Base-by-base conservation (phyloP, 1,140 invertebrate genomes). In the Anadara kagoshimensis region DNA sequence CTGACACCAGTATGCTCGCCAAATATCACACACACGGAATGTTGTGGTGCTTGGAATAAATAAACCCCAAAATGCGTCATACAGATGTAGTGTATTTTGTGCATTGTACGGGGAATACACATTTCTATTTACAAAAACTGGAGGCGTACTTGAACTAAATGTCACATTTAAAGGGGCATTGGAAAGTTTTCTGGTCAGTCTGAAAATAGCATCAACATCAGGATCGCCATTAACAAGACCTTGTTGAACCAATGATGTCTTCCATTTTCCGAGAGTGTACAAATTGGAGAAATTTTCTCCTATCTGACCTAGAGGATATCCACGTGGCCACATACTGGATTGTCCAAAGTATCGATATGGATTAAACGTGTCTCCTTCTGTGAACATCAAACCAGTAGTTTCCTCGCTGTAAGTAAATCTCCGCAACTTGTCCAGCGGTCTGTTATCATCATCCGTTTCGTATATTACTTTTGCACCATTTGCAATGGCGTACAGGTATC, bases 151-250 rank as follows among this genome's bases (percentile, higher is more conserved):
- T 45, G n/a, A 56, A 26, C 16, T 26, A 18, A 51, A 26, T 44
- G 47, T 47, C 18, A 72, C 64, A 36, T 26, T 45, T 29, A 65
- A 72, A 10, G 69, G 69, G 5, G 36, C 56, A 3, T 36, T 36
- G 29, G 29, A 3, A 36, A 36, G 2, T 2, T 54, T 44, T 18
- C 53, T 47, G 29, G 61, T 72, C 10, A 72, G 26, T 47, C 69
- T 64, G 26, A 65, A 72, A 51, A 72, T 47, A 44, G 69, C 69
- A 47, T 72, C 61, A 43, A 72, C 59, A 54, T 72, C 69, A 10
- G 69, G 69, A 54, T 72, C 45, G 26, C 65, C n/a, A 57, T 72
- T 54, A 11, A 62, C 69, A 41, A 72, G 54, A 7, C 29, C 29
- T 36, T 36, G 29, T 36, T 36, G 29, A 36, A 36, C 29, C 29